Base-by-base conservation (phyloP, 2,888 invertebrate species). In the Sericinus montela region DNA sequence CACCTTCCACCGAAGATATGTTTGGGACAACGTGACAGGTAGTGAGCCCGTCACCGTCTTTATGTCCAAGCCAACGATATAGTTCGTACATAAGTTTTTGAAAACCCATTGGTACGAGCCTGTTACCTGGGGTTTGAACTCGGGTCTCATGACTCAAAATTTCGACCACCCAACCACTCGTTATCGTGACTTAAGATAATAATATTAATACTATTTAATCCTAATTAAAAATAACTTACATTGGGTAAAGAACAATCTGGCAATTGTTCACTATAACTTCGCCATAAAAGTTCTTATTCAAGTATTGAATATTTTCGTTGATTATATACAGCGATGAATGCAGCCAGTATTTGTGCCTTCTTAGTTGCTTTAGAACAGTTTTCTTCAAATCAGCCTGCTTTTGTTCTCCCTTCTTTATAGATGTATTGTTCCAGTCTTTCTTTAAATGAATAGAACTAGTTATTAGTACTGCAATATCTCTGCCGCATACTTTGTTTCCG, bases 191-290 rank as follows among this genome's bases (percentile, higher is more conserved):
- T n/a, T n/a, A n/a, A n/a, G n/a, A n/a, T n/a, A n/a, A n/a, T n/a
- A n/a, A n/a, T n/a, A n/a, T n/a, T n/a, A n/a, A n/a, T n/a, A n/a
- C n/a, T n/a, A n/a, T n/a, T n/a, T n/a, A n/a, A n/a, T n/a, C n/a
- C n/a, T 19, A 9, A 1, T 14, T 3, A 32, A 23, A 29, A 41
- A 32, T 58, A 69, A 74, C 90, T 90, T 80, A 94, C 94, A 84
- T 79, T 6, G 94, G 92, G 81, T 95, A 95, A 11, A 95, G 71
- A 6, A 94, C 71, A 25, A 94, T 70, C 50, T 92, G 91, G 44
- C 93, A 81, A 61, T 92, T 92, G 19, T 85, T 71, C 29, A 82
- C 81, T 56, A 95, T 92, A 29, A 91, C 90, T 4, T 83, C 63
- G 44, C 78, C 72, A 0, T 72, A 59, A 62, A 93, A 94, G 3